These are phyloP conservation scores for Zaprionus taronus DNA, from an alignment of 1,140 invertebrate genomes.

Conservation along the genomic window DNA sequence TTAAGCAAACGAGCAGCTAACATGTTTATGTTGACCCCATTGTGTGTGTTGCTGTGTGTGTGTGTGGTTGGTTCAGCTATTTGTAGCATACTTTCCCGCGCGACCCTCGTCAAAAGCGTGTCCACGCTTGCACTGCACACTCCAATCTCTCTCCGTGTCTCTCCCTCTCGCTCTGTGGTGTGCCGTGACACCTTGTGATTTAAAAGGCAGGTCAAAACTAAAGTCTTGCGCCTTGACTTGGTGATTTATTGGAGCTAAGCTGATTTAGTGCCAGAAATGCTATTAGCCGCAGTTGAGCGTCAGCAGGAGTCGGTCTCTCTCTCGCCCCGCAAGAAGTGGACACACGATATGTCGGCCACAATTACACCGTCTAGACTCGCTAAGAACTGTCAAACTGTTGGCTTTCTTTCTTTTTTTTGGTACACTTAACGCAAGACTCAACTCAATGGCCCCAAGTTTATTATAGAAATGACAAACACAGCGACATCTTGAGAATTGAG, in stretches of 20 bases:
- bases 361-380: conserved; percentile 73
- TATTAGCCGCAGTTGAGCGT: conserved; percentile 40
- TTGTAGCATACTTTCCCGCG: conserved; percentile 49
- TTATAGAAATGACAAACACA: conserved; percentile 79
- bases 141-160: conserved; percentile 7
- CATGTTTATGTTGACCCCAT: conserved; percentile 59
- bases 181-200: conserved; percentile 76
- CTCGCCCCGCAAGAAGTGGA: not conserved
- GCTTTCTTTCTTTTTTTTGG: conserved; percentile 32
- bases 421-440: conserved; percentile 20
- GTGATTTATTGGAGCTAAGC: conserved; percentile 66
- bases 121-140: conserved; percentile 22
- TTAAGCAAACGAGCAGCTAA: conserved; percentile 48
- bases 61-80: conserved; percentile 37
- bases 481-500: conserved; percentile 40
- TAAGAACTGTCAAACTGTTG: conserved; percentile 64
- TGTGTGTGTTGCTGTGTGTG: not conserved
- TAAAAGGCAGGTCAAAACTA: conserved; percentile 73
- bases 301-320: not conserved
- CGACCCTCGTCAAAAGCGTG: conserved; percentile 68
- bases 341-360: conserved; percentile 55
- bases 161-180: not conserved
- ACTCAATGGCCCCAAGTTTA: conserved; percentile 58
- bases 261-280: conserved; percentile 67
- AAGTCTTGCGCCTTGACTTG: conserved; percentile 43